These are phyloP conservation scores for Psettodes erumei DNA, from an alignment of 2,113 vertebrate genomes.

Conservation along the genomic window DNA sequence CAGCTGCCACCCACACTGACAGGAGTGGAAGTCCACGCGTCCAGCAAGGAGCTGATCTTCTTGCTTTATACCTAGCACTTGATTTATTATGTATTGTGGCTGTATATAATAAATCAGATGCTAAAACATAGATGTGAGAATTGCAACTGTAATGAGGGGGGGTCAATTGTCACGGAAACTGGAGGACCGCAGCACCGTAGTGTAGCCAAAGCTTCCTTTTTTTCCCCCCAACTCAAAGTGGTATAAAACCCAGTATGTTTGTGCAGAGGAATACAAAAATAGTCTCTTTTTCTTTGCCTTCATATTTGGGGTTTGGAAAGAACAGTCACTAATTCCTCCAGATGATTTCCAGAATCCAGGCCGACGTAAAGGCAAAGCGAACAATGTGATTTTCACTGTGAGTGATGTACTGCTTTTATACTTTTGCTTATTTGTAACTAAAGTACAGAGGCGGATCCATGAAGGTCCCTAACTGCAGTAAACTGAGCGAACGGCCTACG, in stretches of 20 bases:
- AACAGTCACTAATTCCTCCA: conserved; percentile 21
- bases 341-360: conserved; percentile 5
- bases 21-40: background rate
- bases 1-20: conserved; percentile 34
- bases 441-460: background rate
- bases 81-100: background rate
- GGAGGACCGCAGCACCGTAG: background rate
- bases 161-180: conserved; percentile 31
- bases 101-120: background rate
- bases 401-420: background rate
- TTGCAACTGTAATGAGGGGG: background rate
- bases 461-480: background rate
- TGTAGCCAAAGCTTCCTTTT: no score
- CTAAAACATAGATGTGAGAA: background rate
- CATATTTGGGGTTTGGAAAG: background rate
- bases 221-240: no score
- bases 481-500: background rate
- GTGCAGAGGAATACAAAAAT: no score
- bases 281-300: background rate
- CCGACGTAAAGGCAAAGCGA: background rate
- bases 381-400: background rate
- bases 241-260: no score
- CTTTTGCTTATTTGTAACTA: no score
- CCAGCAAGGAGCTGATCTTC: conserved; percentile 5
- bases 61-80: background rate